These are phyloP conservation scores for Popillia japonica DNA, from an alignment of 1,140 invertebrate genomes.

Conservation along the genomic window DNA sequence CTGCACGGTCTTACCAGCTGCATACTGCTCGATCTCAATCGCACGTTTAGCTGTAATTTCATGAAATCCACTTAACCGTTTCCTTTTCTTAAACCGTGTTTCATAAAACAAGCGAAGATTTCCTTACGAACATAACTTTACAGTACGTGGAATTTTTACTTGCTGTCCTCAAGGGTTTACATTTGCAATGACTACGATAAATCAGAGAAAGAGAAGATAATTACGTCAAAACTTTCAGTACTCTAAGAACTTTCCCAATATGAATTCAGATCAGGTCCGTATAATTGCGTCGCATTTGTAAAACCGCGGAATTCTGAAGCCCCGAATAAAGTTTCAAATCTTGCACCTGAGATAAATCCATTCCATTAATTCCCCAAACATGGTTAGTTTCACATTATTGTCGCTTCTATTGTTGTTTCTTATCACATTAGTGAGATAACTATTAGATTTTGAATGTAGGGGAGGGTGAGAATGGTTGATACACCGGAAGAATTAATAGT, in stretches of 20 bases:
- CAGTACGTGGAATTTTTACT: not conserved
- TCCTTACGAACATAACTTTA: not conserved
- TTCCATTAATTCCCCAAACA: constrained; percentile 15
- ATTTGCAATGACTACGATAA: not conserved
- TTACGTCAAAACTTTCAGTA: not conserved
- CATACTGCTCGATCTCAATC: no score
- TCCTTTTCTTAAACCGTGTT: not conserved
- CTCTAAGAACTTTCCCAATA: constrained; percentile 15
- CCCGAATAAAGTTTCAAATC: not conserved
- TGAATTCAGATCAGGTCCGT: not conserved
- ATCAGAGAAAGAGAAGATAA: not conserved
- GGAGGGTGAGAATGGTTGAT: no score
- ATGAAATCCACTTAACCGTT: not conserved
- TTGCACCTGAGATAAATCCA: constrained; percentile 26
- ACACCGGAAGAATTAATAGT: no score
- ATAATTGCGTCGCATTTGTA: constrained; percentile 3
- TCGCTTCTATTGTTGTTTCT: not conserved
- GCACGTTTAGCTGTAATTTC: constrained; percentile 4
- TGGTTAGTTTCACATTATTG: not conserved
- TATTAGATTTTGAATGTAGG: not conserved
- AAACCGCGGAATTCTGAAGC: not conserved
- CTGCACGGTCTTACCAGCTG: no score
- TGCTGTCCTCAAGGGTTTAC: not conserved
- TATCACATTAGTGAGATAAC: no score
- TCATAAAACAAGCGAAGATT: not conserved